phyloP scores from a whole-genome alignment of 2,797 vertebrate species.

The Gambelia wislizenii region DNA sequence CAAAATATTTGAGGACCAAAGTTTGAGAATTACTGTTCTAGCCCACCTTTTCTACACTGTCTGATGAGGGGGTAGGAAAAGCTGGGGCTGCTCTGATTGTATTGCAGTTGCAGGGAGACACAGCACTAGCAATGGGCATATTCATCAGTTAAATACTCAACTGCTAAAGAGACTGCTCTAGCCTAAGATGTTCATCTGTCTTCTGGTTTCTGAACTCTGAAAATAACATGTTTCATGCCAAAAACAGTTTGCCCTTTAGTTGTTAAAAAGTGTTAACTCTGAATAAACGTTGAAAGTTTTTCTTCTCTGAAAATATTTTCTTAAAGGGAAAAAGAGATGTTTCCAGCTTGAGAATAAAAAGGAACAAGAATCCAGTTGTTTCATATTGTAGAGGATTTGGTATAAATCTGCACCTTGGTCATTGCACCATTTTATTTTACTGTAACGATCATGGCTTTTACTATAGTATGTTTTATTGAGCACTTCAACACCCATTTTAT shows the following conservation, averaged over 20 bases:
- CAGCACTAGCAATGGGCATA: constrained; percentile 10
- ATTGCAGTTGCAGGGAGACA: no score
- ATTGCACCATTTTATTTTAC: constrained; percentile 60
- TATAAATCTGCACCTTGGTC: constrained; percentile 62
- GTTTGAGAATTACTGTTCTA: no score
- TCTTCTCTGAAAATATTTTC: constrained; percentile 54
- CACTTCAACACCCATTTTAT: constrained; percentile 51
- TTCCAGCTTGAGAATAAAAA: constrained; percentile 30
- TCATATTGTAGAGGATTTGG: constrained; percentile 49
- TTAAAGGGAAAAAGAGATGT: not conserved
- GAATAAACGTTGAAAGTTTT: constrained; percentile 31
- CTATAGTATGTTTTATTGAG: constrained; percentile 55
- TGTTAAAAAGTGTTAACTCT: not conserved
- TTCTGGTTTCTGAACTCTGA: not conserved
- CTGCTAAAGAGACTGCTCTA: constrained; percentile 7
- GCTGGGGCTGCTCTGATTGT: no score
- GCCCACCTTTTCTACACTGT: no score
- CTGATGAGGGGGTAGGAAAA: no score
- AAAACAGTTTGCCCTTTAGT: not conserved
- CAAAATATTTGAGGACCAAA: no score
- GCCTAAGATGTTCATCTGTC: not conserved
- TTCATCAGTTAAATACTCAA: constrained; percentile 23
- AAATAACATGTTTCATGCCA: not conserved
- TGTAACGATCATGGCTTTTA: constrained; percentile 57
- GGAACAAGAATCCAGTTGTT: constrained; percentile 35